Conservation (phyloP, 2,113 vertebrate species). For the Dromaius novaehollandiae region DNA sequence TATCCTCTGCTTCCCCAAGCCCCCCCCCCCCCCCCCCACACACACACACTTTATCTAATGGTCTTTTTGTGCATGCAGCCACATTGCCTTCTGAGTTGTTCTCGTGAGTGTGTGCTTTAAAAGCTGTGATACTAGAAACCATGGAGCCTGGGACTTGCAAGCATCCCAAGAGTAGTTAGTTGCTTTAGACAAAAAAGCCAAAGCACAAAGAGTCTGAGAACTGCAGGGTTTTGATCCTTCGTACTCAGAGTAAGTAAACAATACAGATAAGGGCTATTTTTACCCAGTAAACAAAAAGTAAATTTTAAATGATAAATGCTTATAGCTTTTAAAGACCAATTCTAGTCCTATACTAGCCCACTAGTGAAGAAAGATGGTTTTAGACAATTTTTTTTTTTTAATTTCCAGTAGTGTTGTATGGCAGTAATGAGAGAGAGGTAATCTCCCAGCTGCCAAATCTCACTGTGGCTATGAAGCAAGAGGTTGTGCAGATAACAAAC, state of each 20-base stretch:
- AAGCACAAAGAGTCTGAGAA: not conserved
- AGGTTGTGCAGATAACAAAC: not conserved
- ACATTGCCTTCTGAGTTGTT: not conserved
- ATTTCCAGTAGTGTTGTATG: not conserved
- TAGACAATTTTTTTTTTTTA: not conserved
- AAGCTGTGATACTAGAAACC: not conserved
- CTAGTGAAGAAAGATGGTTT: not conserved
- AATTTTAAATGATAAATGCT: not conserved
- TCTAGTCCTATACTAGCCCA: not conserved
- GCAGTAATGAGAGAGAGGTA: not conserved
- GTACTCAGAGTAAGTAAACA: not conserved
- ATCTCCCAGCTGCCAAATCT: not conserved
- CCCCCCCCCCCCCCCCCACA: not conserved
- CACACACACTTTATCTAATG: not conserved
- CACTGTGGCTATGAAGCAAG: not conserved
- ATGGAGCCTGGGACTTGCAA: not conserved
- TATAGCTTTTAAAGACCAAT: not conserved
- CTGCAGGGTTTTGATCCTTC: not conserved
- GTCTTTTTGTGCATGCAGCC: not conserved
- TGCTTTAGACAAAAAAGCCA: not conserved
- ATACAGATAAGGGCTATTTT: not conserved
- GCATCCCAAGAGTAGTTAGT: not conserved
- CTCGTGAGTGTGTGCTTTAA: not conserved
- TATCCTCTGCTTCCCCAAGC: not conserved
- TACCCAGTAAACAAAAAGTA: not conserved